Percentiles rank a stretch among this genome's conserved stretches.
These are phyloP conservation scores for Ascaphus truei DNA, from an alignment of 2,113 vertebrate species.

Conservation along the genomic window DNA sequence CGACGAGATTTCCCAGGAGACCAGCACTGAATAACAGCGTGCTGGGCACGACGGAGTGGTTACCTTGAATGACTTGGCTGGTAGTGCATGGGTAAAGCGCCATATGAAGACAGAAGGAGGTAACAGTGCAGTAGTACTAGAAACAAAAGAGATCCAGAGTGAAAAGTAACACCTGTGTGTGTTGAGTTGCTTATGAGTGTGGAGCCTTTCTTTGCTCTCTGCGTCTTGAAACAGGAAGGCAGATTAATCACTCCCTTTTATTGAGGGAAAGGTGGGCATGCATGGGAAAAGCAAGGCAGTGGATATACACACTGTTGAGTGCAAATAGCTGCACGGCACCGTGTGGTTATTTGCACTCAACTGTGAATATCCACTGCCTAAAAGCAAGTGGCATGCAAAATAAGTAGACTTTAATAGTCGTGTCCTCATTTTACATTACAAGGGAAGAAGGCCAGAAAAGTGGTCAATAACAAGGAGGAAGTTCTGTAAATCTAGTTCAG, in stretches of 20 bases:
- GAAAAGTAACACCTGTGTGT: neutral
- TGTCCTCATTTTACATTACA: neutral
- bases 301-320: too few relatives aligned
- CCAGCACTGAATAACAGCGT: slow-evolving; percentile 71
- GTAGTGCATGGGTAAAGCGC: slow-evolving; percentile 48
- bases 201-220: too few relatives aligned
- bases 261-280: too few relatives aligned
- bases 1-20: slow-evolving; percentile 68
- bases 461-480: neutral
- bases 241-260: too few relatives aligned
- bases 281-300: too few relatives aligned
- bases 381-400: neutral
- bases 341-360: too few relatives aligned
- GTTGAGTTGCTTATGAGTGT: neutral
- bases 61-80: slow-evolving; percentile 47
- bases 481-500: slow-evolving; percentile 3
- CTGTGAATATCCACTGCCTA: too few relatives aligned
- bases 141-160: neutral
- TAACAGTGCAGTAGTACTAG: neutral
- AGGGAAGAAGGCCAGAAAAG: neutral
- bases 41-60: slow-evolving; percentile 51
- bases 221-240: too few relatives aligned
- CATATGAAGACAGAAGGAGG: slow-evolving; percentile 13
- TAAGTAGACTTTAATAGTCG: slow-evolving; percentile 2
- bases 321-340: too few relatives aligned